Conservation (phyloP, 2,888 invertebrate species). For the Heliconius ismenius region DNA sequence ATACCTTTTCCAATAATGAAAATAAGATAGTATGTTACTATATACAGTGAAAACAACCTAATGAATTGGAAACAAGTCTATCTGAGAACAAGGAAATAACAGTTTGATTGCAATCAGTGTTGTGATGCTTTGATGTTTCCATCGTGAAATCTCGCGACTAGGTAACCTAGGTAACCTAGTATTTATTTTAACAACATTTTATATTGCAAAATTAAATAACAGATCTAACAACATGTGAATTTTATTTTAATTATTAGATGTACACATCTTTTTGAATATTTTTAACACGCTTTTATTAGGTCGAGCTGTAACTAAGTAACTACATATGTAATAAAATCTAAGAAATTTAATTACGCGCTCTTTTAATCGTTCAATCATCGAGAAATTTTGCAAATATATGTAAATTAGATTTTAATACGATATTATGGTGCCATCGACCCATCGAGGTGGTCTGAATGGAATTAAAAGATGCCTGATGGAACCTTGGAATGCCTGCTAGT, state of each 20-base stretch:
- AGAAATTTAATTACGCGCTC: too few species aligned
- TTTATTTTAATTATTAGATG: background rate
- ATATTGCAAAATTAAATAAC: background rate
- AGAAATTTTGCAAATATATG: too few species aligned
- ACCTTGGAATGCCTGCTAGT: too few species aligned
- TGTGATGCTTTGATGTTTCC: constrained; percentile 48
- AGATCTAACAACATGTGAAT: background rate
- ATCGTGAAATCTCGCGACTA: constrained; percentile 37
- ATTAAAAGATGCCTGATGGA: too few species aligned
- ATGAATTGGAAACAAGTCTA: constrained; percentile 68
- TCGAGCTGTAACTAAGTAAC: too few species aligned
- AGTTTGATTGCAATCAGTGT: constrained; percentile 63
- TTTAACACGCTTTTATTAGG: too few species aligned
- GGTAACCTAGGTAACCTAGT: background rate
- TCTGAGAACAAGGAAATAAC: constrained; percentile 67
- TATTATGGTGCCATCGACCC: too few species aligned
- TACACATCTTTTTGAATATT: too few species aligned
- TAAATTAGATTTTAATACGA: too few species aligned
- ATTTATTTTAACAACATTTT: background rate
- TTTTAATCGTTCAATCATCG: too few species aligned
- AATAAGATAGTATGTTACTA: background rate
- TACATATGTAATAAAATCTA: too few species aligned
- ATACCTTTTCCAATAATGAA: background rate
- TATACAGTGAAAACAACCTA: constrained; percentile 35
- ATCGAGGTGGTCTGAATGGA: too few species aligned